Base-by-base conservation (phyloP, 2,888 invertebrate genomes). In the Heteromurus nitidus region DNA sequence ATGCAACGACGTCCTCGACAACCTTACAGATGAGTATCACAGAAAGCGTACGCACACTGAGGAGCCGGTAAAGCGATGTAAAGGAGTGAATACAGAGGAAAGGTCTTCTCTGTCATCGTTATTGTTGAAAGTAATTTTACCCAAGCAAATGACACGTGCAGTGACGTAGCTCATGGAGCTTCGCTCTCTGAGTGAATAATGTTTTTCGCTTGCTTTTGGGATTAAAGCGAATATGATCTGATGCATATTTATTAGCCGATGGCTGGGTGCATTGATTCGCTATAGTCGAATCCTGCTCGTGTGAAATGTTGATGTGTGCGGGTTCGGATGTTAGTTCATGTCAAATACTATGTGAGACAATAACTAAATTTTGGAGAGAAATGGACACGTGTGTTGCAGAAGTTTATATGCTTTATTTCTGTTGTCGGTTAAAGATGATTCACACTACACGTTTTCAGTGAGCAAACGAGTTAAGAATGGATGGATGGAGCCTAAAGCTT, bases 81-180 rank as follows among this genome's bases (percentile, higher is more conserved):
- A n/a, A n/a, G 47, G 47, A 47, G n/a, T 47, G 26, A 26, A 24
- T 13, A 26, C 11, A 50, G 20, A n/a, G 62, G 31, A 53, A 69
- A 69, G 53, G 68, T 53, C 53, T 69, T 16, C n/a, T 53, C 53
- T 69, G 68, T 69, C 68, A 69, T 53, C 68, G 22, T 31, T 16
- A 26, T 55, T 55, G 26, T 55, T 55, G 24, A 53, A 36, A 20
- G 28, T 53, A 53, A 28, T 53, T 69, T 53, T 24, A 31, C 20
- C 18, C 31, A 30, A 53, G 53, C 11, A 69, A 50, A 28, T 69
- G 68, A 69, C 68, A 69, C 68, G 68, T 69, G 68, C 53, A 69
- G 68, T 24, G 20, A 67, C 26, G 53, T 18, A 55, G 55, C 55
- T 55, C 26, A 9, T 55, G 5, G 55, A 3, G 55, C 3, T 55